Base-by-base conservation (phyloP, 1,140 invertebrate species). In the Aphaenogaster floridana region DNA sequence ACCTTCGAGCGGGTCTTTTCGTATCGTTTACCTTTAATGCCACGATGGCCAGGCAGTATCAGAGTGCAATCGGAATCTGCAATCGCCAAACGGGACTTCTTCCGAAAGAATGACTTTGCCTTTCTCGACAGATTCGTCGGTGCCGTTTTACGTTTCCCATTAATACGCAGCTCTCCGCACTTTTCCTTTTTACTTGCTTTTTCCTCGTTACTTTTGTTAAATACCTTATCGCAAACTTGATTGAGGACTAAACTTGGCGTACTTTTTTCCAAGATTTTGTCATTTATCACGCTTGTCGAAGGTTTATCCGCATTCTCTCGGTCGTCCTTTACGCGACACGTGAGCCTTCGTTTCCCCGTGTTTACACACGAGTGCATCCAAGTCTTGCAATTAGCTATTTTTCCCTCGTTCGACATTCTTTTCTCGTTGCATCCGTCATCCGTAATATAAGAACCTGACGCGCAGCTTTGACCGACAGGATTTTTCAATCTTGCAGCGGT, bases 61-160 rank as follows among this genome's bases (percentile, higher is more conserved):
- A 86, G 76, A 54, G 86, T 91, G 45, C 78, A 91, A 34, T 91
- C 85, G 39, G 90, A 92, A 68, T 92, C 84, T 28, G 78, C 34
- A 3, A 84, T 54, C 11, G 86, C 81, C 9, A 83, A 83, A 50
- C 76, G 91, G 59, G 90, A 88, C 66, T 90, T 92, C 17, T 83
- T 91, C n/a, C 90, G 86, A 63, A 92, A 72, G 45, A 86, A 92
- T 6, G 84, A 90, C 34, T 50, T 90, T 21, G 71, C 85, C 36
- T 87, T 92, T 28, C 87, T 88, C 2, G 85, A 88, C 64, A 89
- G 69, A 78, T 79, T 86, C 0, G 68, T 63, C 13, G 66, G 15
- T 42, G 36, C 36, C 1, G 57, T 52, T 63, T 66, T 89, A 45
- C 83, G 88, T 42, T 88, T 91, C 0, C 39, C 72, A 3, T 85